Evolutionary conservation across 1,140 invertebrate genomes (phyloP).

Genomic region (Bombus impatiens): DNA sequence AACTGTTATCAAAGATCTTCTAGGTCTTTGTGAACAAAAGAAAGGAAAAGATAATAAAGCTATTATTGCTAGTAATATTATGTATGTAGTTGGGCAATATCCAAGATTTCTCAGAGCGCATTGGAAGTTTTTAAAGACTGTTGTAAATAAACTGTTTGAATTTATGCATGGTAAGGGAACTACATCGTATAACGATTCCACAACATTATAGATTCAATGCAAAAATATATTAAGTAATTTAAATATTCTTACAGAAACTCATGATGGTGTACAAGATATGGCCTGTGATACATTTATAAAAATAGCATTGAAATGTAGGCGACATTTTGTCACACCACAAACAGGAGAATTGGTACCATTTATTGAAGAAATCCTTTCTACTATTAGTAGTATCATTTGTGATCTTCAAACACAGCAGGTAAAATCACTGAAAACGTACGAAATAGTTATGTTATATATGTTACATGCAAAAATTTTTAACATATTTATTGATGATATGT

Average conservation of each 20-base stretch:
- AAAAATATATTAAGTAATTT: neutral
- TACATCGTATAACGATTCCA: neutral
- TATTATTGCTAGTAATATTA: constrained; percentile 99
- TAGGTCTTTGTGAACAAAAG: constrained; percentile 99
- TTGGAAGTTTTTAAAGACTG: constrained; percentile 99
- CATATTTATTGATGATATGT: neutral
- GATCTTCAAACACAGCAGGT: constrained; percentile 98
- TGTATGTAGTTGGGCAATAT: constrained; percentile 99
- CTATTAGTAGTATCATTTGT: constrained; percentile 98
- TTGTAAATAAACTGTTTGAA: constrained; percentile 99
- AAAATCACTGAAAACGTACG: constrained; percentile 41
- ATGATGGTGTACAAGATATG: constrained; percentile 99
- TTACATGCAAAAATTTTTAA: neutral
- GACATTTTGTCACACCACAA: constrained; percentile 99
- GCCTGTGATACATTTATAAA: constrained; percentile 99
- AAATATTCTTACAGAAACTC: constrained; percentile 89
- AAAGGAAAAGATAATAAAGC: constrained; percentile 99
- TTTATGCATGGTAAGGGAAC: constrained; percentile 96
- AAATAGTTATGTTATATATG: neutral
- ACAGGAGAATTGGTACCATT: constrained; percentile 98
- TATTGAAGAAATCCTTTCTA: constrained; percentile 98
- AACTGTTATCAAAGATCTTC: constrained; percentile 99
- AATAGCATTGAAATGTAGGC: constrained; percentile 99
- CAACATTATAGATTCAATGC: constrained; percentile 10
- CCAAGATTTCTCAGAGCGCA: constrained; percentile 99